Evolutionary conservation across 2,888 invertebrate genomes (phyloP).

Genomic region (Cephus spinipes): DNA sequence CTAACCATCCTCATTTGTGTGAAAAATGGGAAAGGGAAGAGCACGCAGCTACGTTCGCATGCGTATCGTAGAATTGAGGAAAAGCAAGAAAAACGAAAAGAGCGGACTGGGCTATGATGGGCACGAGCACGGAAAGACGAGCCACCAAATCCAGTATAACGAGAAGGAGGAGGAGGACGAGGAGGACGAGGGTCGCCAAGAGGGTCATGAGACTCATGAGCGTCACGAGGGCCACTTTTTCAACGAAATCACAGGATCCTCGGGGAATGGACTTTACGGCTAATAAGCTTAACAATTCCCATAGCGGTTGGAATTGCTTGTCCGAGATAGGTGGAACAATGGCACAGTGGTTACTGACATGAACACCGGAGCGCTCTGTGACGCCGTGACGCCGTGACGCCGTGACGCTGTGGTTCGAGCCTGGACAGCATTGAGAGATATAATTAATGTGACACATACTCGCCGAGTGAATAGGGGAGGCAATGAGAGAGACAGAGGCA

Average conservation of each 20-base stretch:
- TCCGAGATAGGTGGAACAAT: conserved; percentile 31
- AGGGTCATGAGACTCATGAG: too few species aligned
- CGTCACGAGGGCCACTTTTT: not conserved
- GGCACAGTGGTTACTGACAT: conserved; percentile 56
- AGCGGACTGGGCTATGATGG: not conserved
- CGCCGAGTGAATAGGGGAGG: conserved; percentile 42
- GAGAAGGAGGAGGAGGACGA: too few species aligned
- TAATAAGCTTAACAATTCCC: conserved; percentile 58
- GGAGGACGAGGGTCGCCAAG: too few species aligned
- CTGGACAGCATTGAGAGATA: conserved; percentile 40
- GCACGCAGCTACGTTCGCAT: too few species aligned
- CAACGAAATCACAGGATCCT: not conserved
- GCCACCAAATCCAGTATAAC: too few species aligned
- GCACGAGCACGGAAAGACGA: not conserved
- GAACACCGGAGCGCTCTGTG: conserved; percentile 37
- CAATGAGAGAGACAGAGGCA: conserved; percentile 17
- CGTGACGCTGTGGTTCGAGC: conserved; percentile 13
- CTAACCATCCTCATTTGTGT: too few species aligned
- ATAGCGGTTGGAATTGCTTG: conserved; percentile 40
- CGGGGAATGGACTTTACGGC: conserved; percentile 31
- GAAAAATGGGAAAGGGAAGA: too few species aligned
- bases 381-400: not conserved
- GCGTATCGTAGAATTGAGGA: not conserved
- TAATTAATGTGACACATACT: conserved; percentile 54
- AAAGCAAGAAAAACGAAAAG: not conserved